phyloP scores from a whole-genome alignment of 1,140 invertebrate genomes.

The Bradysia coprophila region DNA sequence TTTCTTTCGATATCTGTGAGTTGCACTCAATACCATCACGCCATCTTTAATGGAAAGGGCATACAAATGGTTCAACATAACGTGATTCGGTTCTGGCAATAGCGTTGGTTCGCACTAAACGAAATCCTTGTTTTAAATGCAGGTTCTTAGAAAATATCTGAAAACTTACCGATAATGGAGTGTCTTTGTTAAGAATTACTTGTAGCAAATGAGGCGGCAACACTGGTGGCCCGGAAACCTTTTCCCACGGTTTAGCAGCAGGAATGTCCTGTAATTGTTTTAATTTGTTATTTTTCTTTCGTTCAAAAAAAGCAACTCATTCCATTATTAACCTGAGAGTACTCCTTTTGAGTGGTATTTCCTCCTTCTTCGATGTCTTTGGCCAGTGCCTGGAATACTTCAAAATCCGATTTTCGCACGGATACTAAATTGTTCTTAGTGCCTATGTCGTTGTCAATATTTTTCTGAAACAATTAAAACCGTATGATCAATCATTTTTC shows the following conservation, averaged over 20 bases:
- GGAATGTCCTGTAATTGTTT: constrained; percentile 88
- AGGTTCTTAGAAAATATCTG: too few relatives aligned
- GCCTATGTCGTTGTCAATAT: constrained; percentile 70
- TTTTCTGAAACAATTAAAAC: constrained; percentile 42
- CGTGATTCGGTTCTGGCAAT: constrained; percentile 96
- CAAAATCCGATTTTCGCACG: constrained; percentile 89
- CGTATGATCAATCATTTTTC: too few relatives aligned
- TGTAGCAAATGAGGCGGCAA: constrained; percentile 92
- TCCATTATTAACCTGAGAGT: constrained; percentile 37
- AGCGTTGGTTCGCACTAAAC: constrained; percentile 92
- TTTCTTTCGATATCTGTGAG: constrained; percentile 95
- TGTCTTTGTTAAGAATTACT: constrained; percentile 98
- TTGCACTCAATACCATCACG: constrained; percentile 96
- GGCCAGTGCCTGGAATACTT: constrained; percentile 91
- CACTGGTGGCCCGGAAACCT: constrained; percentile 84
- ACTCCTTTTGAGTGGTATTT: constrained; percentile 56
- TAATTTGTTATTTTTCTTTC: too few relatives aligned
- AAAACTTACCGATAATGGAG: constrained; percentile 64
- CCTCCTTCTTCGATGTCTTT: constrained; percentile 70
- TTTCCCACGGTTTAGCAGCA: constrained; percentile 74
- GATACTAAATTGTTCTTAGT: constrained; percentile 82
- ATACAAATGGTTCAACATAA: constrained; percentile 99
- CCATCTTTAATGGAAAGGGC: constrained; percentile 98
- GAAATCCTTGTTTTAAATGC: constrained; percentile 12
- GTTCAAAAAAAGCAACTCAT: too few relatives aligned